Evolutionary conservation across 1,140 invertebrate genomes (phyloP).

Genomic region (Drosophila ogumai): DNA sequence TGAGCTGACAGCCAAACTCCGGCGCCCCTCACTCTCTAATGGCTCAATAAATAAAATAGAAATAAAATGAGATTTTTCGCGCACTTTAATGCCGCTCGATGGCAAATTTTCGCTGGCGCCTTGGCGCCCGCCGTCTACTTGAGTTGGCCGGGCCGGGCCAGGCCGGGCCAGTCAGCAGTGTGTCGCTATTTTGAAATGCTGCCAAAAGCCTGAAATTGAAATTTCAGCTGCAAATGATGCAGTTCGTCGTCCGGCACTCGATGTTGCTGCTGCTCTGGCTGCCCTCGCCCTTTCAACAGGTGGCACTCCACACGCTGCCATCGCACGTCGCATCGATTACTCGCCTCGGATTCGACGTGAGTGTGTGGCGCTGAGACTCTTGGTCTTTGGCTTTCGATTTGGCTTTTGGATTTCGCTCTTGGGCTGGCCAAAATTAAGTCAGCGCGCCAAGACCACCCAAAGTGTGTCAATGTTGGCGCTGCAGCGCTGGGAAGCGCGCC

Average conservation of each 20-base stretch:
- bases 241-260: constrained; percentile 57
- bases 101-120: constrained; percentile 62
- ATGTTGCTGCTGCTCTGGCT: constrained; percentile 18
- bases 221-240: constrained; percentile 71
- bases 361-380: constrained; percentile 17
- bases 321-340: constrained; percentile 76
- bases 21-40: constrained; percentile 51
- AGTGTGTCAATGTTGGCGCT: constrained; percentile 77
- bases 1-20: constrained; percentile 64
- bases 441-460: constrained; percentile 76
- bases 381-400: constrained; percentile 18
- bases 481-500: constrained; percentile 28
- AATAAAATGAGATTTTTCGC: constrained; percentile 63
- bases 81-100: constrained; percentile 71
- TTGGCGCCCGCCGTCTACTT: constrained; percentile 62
- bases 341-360: constrained; percentile 55
- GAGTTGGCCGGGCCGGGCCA: constrained; percentile 5
- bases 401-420: constrained; percentile 34
- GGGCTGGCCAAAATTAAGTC: constrained; percentile 64
- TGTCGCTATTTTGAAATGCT: constrained; percentile 66
- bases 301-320: constrained; percentile 47
- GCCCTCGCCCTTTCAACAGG: constrained; percentile 69
- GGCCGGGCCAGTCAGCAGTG: constrained; percentile 8
- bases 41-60: constrained; percentile 77
- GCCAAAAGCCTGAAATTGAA: constrained; percentile 81